Percentiles rank a stretch among this genome's conserved stretches.
Evolutionary conservation across 2,888 invertebrate species (phyloP).

Genomic region (Chymomyza amoena): DNA sequence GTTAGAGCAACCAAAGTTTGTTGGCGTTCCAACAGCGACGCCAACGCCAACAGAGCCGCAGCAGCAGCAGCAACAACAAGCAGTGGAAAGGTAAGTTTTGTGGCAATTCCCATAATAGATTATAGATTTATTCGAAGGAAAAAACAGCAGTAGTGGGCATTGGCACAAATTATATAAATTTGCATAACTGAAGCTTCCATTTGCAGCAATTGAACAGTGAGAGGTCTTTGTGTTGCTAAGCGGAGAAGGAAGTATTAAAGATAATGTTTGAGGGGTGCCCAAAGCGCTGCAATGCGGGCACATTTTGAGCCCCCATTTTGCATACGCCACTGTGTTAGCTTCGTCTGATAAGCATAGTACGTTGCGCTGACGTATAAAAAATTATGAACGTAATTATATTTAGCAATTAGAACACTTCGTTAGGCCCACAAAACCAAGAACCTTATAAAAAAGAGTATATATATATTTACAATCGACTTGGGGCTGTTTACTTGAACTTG

Average conservation of each 20-base stretch:
- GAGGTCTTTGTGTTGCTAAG: neutral
- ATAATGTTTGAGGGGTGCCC: no score
- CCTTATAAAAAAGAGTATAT: neutral
- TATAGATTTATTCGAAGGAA: neutral
- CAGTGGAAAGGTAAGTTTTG: slow-evolving; percentile 40
- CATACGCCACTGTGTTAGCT: no score
- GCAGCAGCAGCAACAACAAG: neutral
- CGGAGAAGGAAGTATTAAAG: no score
- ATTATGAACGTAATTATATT: neutral
- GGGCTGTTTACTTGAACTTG: neutral
- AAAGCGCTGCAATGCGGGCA: no score
- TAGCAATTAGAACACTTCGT: neutral
- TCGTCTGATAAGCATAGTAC: neutral
- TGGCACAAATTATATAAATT: slow-evolving; percentile 9
- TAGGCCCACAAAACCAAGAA: neutral
- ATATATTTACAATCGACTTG: neutral
- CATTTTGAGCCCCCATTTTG: no score
- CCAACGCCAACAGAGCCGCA: slow-evolving; percentile 20
- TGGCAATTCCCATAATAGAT: neutral
- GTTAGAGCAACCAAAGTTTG: slow-evolving; percentile 21
- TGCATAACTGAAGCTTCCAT: slow-evolving; percentile 25
- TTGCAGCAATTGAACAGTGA: neutral
- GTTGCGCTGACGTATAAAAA: neutral
- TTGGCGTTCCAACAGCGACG: slow-evolving; percentile 13
- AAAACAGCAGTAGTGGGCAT: neutral